A percentile compares a stretch with the other conserved stretches of the same genome.
These are phyloP conservation scores for Ceyx cyanopectus DNA, from an alignment of 2,113 vertebrate species.

Conservation along the genomic window DNA sequence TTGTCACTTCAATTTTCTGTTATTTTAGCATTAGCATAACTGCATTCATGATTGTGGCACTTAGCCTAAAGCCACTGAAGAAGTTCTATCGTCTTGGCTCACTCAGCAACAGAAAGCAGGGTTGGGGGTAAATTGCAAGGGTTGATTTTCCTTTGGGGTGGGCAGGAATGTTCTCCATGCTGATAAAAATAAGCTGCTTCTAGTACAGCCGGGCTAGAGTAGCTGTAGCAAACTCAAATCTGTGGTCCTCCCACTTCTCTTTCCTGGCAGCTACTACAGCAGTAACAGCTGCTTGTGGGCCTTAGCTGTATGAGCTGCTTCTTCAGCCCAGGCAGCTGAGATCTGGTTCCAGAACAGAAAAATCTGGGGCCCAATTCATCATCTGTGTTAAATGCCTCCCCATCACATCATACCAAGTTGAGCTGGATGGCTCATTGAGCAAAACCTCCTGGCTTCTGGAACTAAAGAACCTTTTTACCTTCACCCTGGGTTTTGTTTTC, in stretches of 20 bases:
- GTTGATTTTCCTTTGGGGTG: background rate
- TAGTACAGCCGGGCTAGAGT: background rate
- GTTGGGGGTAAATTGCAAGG: background rate
- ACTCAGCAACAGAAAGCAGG: background rate
- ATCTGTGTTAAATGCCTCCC: background rate
- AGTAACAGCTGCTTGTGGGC: slow-evolving; percentile 31
- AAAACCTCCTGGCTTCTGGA: background rate
- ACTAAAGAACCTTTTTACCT: background rate
- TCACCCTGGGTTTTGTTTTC: background rate
- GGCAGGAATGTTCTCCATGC: background rate
- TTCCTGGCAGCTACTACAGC: slow-evolving; percentile 15
- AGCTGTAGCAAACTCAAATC: background rate
- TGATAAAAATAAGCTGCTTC: slow-evolving; percentile 21
- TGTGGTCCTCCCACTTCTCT: slow-evolving; percentile 28
- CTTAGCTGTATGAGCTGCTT: background rate
- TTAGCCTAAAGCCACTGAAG: background rate
- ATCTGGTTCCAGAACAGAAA: background rate
- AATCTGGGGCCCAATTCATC: background rate
- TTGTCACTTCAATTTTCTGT: slow-evolving; percentile 24
- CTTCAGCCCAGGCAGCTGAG: background rate
- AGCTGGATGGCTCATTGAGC: background rate
- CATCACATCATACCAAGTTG: accelerated
- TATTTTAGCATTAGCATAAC: background rate
- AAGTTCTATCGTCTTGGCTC: background rate
- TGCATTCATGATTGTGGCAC: background rate